phyloP scores from a whole-genome alignment of 1,140 invertebrate genomes.

The Callitettix versicolor region DNA sequence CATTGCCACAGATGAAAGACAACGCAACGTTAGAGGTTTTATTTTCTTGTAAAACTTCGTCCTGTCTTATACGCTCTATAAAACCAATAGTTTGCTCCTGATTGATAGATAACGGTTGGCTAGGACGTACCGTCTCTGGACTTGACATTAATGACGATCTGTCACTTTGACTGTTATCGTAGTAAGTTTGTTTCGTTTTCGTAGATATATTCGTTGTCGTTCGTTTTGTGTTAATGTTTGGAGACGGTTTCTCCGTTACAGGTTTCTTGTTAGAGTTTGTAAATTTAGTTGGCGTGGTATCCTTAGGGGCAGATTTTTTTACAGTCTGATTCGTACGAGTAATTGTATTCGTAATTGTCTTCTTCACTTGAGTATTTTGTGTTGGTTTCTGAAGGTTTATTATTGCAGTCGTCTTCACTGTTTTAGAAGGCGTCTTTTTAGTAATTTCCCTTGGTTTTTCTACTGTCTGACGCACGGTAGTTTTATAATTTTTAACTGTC shows the following conservation, averaged over 20 bases:
- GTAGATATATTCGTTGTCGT: slow-evolving; percentile 26
- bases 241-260: too few species aligned
- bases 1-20: slow-evolving; percentile 2
- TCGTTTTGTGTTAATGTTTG: slow-evolving; percentile 34
- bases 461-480: neutral
- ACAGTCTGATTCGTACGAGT: slow-evolving; percentile 24
- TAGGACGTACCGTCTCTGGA: slow-evolving; percentile 19
- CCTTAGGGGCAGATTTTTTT: slow-evolving; percentile 18
- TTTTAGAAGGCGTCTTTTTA: slow-evolving; percentile 27
- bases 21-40: slow-evolving; percentile 3
- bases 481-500: neutral
- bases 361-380: slow-evolving; percentile 3
- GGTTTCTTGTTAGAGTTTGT: slow-evolving; percentile 27
- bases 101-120: slow-evolving; percentile 5
- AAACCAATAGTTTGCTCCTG: slow-evolving; percentile 1
- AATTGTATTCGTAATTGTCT: slow-evolving; percentile 30
- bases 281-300: slow-evolving; percentile 30
- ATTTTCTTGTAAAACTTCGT: neutral
- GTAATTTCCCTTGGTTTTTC: neutral
- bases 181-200: slow-evolving; percentile 5
- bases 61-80: neutral
- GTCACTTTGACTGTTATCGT: slow-evolving; percentile 7
- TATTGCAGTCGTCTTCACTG: slow-evolving; percentile 19
- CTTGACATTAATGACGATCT: slow-evolving; percentile 19
- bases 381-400: slow-evolving; percentile 6